These are phyloP conservation scores for Scalopus aquaticus DNA, from an alignment of 2,113 vertebrate genomes.

Conservation along the genomic window DNA sequence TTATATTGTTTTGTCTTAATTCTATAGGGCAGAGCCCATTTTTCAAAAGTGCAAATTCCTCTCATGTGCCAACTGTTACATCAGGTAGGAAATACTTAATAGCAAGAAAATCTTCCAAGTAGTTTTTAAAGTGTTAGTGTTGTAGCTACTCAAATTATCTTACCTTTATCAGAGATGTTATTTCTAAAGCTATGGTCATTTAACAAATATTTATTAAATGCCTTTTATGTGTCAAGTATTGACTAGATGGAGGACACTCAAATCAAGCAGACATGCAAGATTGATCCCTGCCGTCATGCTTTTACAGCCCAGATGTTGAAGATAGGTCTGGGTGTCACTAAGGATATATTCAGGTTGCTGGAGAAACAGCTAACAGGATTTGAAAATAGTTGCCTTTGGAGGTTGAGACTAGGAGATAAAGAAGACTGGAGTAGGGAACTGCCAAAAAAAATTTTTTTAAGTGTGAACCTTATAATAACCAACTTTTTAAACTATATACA, in stretches of 20 bases:
- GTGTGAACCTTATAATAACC: background rate
- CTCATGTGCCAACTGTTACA: conserved; percentile 81
- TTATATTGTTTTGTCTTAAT: conserved; percentile 38
- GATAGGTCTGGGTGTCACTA: background rate
- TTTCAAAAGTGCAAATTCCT: conserved; percentile 82
- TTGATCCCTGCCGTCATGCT: background rate
- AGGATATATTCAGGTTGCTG: background rate
- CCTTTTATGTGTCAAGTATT: background rate
- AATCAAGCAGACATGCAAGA: background rate
- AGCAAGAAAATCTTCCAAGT: background rate
- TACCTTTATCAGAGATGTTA: background rate
- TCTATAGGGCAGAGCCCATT: conserved; percentile 87
- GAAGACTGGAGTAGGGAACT: background rate
- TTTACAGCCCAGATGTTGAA: background rate
- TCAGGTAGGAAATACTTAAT: conserved; percentile 85
- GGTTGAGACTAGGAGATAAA: background rate
- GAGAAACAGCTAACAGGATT: background rate
- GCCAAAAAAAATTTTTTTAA: background rate
- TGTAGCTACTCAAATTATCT: background rate
- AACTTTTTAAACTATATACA: background rate
- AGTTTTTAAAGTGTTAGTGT: background rate
- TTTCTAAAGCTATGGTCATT: conserved; percentile 29
- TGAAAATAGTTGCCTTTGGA: background rate
- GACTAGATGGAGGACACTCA: background rate
- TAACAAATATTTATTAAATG: background rate